Evolutionary conservation across 2,797 vertebrate species (phyloP).

Genomic region (Coccyzus lansbergi): DNA sequence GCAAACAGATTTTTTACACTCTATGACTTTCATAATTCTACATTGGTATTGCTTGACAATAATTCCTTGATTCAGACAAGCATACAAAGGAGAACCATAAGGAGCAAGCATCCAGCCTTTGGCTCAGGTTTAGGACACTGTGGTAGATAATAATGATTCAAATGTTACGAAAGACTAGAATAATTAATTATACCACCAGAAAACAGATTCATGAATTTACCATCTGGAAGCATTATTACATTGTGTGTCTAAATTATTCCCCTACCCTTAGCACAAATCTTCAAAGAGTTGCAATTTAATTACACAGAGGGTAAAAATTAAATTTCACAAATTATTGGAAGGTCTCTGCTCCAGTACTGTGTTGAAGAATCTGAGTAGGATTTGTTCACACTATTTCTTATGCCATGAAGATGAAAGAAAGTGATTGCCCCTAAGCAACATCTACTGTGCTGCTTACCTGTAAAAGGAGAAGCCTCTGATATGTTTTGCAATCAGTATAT

Average conservation of each 20-base stretch:
- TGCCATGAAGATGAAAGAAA: background rate
- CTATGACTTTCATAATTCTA: background rate
- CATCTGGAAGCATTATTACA: constrained; percentile 25
- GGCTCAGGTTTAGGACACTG: background rate
- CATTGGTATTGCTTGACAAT: background rate
- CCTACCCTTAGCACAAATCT: background rate
- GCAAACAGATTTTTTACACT: background rate
- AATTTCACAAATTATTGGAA: background rate
- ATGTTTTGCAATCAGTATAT: background rate
- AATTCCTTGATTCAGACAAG: background rate
- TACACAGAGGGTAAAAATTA: constrained; percentile 21
- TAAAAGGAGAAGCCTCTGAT: background rate
- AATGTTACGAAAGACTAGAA: background rate
- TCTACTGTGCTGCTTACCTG: background rate
- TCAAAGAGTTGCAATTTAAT: constrained; percentile 9
- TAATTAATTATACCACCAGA: constrained; percentile 34
- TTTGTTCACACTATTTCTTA: background rate
- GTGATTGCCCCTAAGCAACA: background rate
- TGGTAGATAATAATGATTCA: background rate
- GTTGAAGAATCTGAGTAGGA: background rate
- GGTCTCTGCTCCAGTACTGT: background rate
- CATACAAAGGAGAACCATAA: background rate
- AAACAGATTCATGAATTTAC: background rate
- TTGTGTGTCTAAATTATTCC: constrained; percentile 10
- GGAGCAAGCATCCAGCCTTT: background rate